These are phyloP conservation scores for Macropis europaea DNA, from an alignment of 2,888 invertebrate species.

Conservation along the genomic window DNA sequence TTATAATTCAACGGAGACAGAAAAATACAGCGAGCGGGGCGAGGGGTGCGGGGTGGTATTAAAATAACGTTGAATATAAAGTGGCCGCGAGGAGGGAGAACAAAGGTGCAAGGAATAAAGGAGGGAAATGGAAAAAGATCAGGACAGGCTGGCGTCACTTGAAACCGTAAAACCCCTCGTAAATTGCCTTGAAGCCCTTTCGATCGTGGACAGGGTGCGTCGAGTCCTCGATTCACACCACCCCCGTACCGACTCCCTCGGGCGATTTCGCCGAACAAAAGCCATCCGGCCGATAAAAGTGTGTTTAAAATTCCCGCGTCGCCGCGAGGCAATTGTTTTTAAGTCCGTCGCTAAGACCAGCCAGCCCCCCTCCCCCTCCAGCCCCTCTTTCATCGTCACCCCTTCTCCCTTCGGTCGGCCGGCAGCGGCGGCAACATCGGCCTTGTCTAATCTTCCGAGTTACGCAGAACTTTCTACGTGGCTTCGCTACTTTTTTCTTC, in stretches of 20 bases:
- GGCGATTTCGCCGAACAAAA: conserved; percentile 50
- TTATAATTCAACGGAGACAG: conserved; percentile 15
- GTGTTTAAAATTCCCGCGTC: conserved; percentile 72
- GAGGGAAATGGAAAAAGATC: conserved; percentile 25
- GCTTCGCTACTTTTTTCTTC: conserved; percentile 34
- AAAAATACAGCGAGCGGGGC: not conserved
- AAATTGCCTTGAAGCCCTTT: conserved; percentile 58
- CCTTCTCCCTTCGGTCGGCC: too few species aligned
- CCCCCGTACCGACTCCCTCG: conserved; percentile 15
- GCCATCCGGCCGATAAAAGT: conserved; percentile 66
- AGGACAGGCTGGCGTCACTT: conserved; percentile 38
- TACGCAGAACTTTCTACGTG: conserved; percentile 60
- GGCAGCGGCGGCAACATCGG: conserved; percentile 22
- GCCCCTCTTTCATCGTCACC: conserved; percentile 14
- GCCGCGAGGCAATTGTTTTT: conserved; percentile 72
- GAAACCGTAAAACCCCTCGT: conserved; percentile 57
- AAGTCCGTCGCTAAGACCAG: conserved; percentile 63
- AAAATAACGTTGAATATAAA: conserved; percentile 32
- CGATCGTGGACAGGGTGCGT: conserved; percentile 51
- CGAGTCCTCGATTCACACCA: conserved; percentile 41
- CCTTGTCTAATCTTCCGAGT: conserved; percentile 69
- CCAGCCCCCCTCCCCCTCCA: conserved; percentile 1
- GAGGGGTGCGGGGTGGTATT: conserved; percentile 2
- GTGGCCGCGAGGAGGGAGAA: not conserved
- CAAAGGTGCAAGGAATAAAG: not conserved